Conservation (phyloP, 35 echinoderm and acorn worm genomes). For the Acanthaster planci region DNA sequence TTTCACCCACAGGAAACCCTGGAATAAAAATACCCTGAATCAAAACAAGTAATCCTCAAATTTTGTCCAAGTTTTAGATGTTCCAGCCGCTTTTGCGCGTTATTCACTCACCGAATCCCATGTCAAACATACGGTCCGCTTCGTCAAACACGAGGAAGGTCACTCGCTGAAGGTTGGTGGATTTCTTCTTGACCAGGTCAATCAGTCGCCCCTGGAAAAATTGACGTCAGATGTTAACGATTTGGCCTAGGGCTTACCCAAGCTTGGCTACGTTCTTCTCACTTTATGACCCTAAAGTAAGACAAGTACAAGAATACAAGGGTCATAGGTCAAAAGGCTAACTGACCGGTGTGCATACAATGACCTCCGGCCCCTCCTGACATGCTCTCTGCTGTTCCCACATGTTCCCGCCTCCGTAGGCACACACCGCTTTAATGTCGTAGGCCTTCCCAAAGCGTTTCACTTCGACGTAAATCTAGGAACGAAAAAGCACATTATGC, state of each 20-base stretch:
- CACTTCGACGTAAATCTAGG: constrained; percentile 91
- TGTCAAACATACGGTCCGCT: constrained; percentile 98
- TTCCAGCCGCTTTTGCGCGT: no score
- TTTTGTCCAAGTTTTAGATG: no score
- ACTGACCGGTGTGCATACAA: constrained; percentile 96
- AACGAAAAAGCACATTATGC: not conserved
- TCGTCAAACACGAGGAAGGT: constrained; percentile 94
- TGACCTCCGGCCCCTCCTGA: constrained; percentile 91
- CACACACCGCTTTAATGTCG: constrained; percentile 89
- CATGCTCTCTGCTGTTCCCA: constrained; percentile 93
- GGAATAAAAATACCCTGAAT: no score
- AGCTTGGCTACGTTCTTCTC: no score
- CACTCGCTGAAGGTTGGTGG: constrained; percentile 83
- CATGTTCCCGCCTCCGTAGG: constrained; percentile 98
- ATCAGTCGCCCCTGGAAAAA: constrained; percentile 91
- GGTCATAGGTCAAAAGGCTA: not conserved
- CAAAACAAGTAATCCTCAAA: no score
- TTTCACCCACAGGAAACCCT: no score
- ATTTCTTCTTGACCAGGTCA: constrained; percentile 96
- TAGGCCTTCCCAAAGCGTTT: constrained; percentile 99
- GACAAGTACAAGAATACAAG: no score
- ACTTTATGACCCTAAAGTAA: no score
- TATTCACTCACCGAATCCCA: constrained; percentile 92
- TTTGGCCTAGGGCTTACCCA: no score
- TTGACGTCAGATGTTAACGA: no score